Conservation (phyloP, 2,113 vertebrate genomes). For the Tachycineta bicolor region DNA sequence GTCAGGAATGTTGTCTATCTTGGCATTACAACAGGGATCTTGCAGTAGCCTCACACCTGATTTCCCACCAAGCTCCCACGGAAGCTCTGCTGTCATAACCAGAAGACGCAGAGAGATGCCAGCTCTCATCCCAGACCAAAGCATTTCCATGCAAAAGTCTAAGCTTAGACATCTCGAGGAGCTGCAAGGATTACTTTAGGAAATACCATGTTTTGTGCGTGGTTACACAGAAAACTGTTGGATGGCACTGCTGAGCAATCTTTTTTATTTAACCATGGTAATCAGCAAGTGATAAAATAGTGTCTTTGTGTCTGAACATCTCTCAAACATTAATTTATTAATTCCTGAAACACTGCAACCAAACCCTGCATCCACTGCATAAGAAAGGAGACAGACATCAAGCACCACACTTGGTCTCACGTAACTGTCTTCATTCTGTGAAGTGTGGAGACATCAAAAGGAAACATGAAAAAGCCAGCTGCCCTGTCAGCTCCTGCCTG, state of each 20-base stretch:
- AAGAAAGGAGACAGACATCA: background rate
- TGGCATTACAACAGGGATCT: rapidly evolving
- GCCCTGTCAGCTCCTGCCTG: background rate
- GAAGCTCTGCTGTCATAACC: background rate
- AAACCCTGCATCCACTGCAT: background rate
- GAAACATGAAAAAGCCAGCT: background rate
- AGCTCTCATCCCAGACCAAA: background rate
- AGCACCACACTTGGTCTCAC: background rate
- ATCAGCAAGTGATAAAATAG: background rate
- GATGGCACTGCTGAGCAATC: background rate
- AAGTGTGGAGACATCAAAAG: background rate
- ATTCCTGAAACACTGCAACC: background rate
- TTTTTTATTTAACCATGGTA: background rate
- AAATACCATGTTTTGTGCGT: rapidly evolving
- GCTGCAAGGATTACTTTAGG: background rate
- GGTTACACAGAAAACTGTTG: background rate
- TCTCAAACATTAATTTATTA: background rate
- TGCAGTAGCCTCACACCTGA: background rate
- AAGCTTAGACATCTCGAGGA: rapidly evolving
- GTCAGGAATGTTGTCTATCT: background rate
- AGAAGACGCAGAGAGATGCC: background rate
- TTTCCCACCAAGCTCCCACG: background rate
- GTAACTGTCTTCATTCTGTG: background rate
- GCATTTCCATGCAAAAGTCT: background rate
- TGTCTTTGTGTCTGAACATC: background rate